Evolutionary conservation across 1,140 invertebrate species (phyloP), one percentile per base, ranked within the genome.

Genomic region (Cepaea nemoralis): DNA sequence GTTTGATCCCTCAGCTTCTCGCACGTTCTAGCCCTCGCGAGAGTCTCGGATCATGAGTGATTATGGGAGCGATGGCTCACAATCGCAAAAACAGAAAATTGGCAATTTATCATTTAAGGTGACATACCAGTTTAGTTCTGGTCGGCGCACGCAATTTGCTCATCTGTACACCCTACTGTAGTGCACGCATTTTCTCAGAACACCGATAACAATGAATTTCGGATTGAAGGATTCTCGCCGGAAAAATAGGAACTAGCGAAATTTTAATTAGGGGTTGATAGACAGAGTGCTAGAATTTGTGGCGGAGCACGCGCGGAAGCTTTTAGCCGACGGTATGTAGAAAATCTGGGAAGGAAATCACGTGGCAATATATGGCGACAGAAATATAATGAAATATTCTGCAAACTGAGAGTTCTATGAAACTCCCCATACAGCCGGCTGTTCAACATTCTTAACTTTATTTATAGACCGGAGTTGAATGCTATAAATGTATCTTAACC

Each of bases 31-130:
- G 71, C 22, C 33, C 71, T 74, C 71, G 71, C 5, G 40, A 50
- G 71, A 74, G 71, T 74, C 71, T 74, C 71, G 40, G 27, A 74
- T 48, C 71, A 74, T 74, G 71, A 74, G 42, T 45, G 71, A 74
- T 74, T 74, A 74, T 74, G 27, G 40, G 42, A 74, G 42, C 71
- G 37, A 74, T 74, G 48, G 42, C 33, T 74, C 71, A 74, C 71
- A 74, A 50, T 74, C 42, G 71, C 19, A 45, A 74, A 74, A 74
- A 74, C 71, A 74, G 71, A 74, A 74, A 50, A 74, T 74, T 74
- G 71, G 71, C 71, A 74, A 74, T 74, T 74, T 74, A 74, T 74
- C 71, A 74, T 74, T 74, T 74, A 74, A 74, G 42, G 19, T 74
- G 71, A 74, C 71, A 74, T 42, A 42, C 71, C 71, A 74, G 37